These are phyloP conservation scores for Enteromius treurensis DNA, from an alignment of 2,797 vertebrate genomes.

Conservation along the genomic window DNA sequence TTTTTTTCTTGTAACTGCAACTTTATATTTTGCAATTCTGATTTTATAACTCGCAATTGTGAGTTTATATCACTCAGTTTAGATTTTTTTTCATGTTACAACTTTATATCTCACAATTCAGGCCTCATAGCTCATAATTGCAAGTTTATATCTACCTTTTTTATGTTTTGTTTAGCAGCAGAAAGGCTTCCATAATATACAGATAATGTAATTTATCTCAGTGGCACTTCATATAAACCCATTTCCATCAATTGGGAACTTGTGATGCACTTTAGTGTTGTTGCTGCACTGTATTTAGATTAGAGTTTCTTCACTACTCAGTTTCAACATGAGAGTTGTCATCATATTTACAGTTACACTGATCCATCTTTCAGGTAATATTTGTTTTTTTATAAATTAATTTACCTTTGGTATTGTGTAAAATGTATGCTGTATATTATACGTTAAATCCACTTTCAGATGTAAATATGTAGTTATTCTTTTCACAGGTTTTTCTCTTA, in stretches of 20 bases:
- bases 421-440: neutral
- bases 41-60: too few relatives aligned
- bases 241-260: neutral
- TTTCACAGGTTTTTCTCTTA: constrained; percentile 47
- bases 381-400: neutral
- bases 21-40: too few relatives aligned
- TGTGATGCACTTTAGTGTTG: neutral
- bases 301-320: neutral
- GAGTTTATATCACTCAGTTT: too few relatives aligned
- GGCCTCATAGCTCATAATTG: too few relatives aligned
- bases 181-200: too few relatives aligned
- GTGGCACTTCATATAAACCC: neutral
- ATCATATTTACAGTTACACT: constrained; percentile 20
- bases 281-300: neutral
- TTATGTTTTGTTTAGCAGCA: too few relatives aligned
- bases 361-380: constrained; percentile 15
- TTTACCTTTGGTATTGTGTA: neutral
- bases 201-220: neutral
- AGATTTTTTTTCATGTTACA: too few relatives aligned
- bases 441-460: neutral
- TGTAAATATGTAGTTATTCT: neutral
- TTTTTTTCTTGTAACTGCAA: too few relatives aligned
- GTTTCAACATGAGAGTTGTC: constrained; percentile 14
- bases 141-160: too few relatives aligned
- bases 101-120: too few relatives aligned